Evolutionary conservation across 2,797 vertebrate genomes (phyloP).

Genomic region (Lithobates sylvaticus): DNA sequence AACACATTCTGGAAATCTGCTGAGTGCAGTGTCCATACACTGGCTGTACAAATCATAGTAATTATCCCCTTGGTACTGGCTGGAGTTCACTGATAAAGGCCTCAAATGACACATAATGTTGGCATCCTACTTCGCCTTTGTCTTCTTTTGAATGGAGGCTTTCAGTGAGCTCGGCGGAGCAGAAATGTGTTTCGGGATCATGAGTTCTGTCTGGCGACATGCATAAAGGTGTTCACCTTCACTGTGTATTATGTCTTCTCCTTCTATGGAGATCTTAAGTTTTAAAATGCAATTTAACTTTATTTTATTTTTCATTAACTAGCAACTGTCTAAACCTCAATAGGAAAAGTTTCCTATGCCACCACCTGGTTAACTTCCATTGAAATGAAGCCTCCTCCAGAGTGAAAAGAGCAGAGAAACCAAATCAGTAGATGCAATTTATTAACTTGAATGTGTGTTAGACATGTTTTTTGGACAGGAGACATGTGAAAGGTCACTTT

Average conservation of each 20-base stretch:
- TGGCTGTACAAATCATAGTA: slow-evolving; percentile 44
- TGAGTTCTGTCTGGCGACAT: not conserved
- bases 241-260: not conserved
- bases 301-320: not conserved
- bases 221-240: not conserved
- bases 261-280: not conserved
- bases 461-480: too few species aligned
- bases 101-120: slow-evolving; percentile 39
- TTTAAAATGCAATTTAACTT: not conserved
- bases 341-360: too few species aligned
- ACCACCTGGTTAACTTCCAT: too few species aligned
- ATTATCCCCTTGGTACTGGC: slow-evolving; percentile 40
- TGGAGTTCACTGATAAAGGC: slow-evolving; percentile 52
- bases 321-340: too few species aligned
- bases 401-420: too few species aligned
- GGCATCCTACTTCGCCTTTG: slow-evolving; percentile 38
- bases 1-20: slow-evolving; percentile 4
- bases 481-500: too few species aligned
- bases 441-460: not conserved
- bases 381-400: too few species aligned
- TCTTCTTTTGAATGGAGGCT: slow-evolving; percentile 23
- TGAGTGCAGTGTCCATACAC: slow-evolving; percentile 4
- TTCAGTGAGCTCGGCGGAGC: not conserved
- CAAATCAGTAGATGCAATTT: not conserved
- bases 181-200: slow-evolving; percentile 1